These are phyloP conservation scores for Cecidostiba fungosa DNA, from an alignment of 2,888 invertebrate species.

Conservation along the genomic window DNA sequence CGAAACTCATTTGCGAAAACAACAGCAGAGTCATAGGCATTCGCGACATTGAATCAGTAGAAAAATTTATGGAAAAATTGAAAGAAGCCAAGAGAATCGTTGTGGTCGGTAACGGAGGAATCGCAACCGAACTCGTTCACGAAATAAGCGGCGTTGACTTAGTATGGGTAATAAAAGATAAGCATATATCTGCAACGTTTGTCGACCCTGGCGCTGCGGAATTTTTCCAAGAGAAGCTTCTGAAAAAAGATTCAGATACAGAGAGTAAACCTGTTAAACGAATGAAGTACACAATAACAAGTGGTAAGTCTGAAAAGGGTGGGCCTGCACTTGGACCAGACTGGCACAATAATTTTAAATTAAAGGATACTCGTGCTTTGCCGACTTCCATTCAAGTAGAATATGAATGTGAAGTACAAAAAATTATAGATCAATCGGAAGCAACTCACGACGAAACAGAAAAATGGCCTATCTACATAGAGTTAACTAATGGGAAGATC, in stretches of 20 bases:
- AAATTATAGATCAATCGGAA: constrained; percentile 85
- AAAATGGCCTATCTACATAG: constrained; percentile 87
- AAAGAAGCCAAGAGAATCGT: constrained; percentile 86
- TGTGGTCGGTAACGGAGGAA: constrained; percentile 98
- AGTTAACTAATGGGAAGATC: constrained; percentile 87
- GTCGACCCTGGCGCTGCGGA: constrained; percentile 97
- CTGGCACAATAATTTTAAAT: constrained; percentile 90
- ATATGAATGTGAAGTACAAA: constrained; percentile 81
- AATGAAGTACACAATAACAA: constrained; percentile 86
- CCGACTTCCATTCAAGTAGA: constrained; percentile 80
- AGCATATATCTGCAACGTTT: constrained; percentile 95
- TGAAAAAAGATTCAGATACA: constrained; percentile 60
- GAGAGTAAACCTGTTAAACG: constrained; percentile 81
- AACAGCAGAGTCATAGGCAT: constrained; percentile 90
- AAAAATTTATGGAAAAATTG: constrained; percentile 88
- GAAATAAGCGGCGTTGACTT: constrained; percentile 92
- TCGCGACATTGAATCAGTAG: constrained; percentile 96
- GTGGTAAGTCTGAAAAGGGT: constrained; percentile 80
- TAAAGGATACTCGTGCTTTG: constrained; percentile 79
- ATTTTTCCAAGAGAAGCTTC: constrained; percentile 88
- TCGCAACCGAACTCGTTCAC: constrained; percentile 97
- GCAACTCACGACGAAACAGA: constrained; percentile 77
- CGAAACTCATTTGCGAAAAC: constrained; percentile 87
- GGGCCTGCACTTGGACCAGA: constrained; percentile 98
- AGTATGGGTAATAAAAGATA: constrained; percentile 96